These are phyloP conservation scores for Zaprionus gabonicus DNA, from an alignment of 1,140 invertebrate genomes.

Conservation along the genomic window DNA sequence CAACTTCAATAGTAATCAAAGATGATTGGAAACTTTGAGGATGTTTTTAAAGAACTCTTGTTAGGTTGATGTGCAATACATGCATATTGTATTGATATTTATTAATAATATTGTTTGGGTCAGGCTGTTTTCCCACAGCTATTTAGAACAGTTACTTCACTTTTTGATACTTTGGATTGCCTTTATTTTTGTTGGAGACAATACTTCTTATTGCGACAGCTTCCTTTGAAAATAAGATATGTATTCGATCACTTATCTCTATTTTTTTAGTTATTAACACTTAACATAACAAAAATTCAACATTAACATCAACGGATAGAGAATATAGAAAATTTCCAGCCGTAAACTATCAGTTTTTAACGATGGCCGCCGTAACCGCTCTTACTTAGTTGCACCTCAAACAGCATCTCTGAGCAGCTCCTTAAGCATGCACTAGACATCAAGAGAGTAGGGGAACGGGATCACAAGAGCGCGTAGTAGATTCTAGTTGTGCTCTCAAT, in stretches of 20 bases:
- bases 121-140: too few relatives aligned
- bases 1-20: constrained; percentile 21
- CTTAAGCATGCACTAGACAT: constrained; percentile 1
- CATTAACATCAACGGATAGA: neutral
- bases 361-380: neutral
- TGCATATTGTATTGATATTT: too few relatives aligned
- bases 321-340: neutral
- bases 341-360: neutral
- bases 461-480: neutral
- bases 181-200: neutral
- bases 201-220: too few relatives aligned
- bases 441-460: neutral
- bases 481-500: constrained; percentile 52
- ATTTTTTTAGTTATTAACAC: neutral
- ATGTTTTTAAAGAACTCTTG: neutral
- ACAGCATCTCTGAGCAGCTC: constrained; percentile 29
- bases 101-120: too few relatives aligned
- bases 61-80: too few relatives aligned
- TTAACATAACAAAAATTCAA: too few relatives aligned
- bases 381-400: constrained; percentile 13
- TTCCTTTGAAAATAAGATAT: too few relatives aligned
- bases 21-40: neutral
- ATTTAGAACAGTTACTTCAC: too few relatives aligned
- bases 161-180: too few relatives aligned
- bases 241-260: too few relatives aligned